Conservation (phyloP, 1,140 invertebrate genomes). For the Drepana arcuata region DNA sequence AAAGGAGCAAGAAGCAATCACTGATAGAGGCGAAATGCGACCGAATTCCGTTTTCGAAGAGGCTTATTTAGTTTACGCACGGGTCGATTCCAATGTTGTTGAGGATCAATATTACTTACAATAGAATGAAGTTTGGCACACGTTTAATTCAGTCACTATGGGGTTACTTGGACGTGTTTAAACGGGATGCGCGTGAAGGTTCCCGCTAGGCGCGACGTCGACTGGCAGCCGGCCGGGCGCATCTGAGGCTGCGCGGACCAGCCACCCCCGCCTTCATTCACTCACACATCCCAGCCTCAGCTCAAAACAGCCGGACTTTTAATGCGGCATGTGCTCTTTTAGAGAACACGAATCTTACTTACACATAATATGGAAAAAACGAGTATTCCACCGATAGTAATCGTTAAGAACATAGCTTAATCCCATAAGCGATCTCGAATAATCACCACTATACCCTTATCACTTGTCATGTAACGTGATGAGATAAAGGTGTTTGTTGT, state of each 20-base stretch:
- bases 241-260: conserved; percentile 55
- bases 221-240: conserved; percentile 49
- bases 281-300: conserved; percentile 54
- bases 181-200: conserved; percentile 36
- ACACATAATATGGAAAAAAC: too few species aligned
- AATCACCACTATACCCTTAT: too few species aligned
- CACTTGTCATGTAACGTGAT: too few species aligned
- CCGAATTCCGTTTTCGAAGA: conserved; percentile 40
- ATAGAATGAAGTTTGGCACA: conserved; percentile 37
- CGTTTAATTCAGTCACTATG: too few species aligned
- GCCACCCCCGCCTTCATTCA: conserved; percentile 63
- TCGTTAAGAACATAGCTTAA: too few species aligned
- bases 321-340: conserved; percentile 59
- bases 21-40: too few species aligned
- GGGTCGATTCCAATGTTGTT: too few species aligned
- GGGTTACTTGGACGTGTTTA: conserved; percentile 29
- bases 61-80: conserved; percentile 23
- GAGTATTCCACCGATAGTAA: too few species aligned
- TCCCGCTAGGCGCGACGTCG: conserved; percentile 45
- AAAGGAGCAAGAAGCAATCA: too few species aligned
- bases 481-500: too few species aligned
- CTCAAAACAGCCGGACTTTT: conserved; percentile 60
- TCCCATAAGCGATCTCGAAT: too few species aligned
- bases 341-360: too few species aligned
- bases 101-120: conserved; percentile 54